Base-by-base conservation (phyloP, 2,888 invertebrate genomes). In the Zygaena filipendulae region DNA sequence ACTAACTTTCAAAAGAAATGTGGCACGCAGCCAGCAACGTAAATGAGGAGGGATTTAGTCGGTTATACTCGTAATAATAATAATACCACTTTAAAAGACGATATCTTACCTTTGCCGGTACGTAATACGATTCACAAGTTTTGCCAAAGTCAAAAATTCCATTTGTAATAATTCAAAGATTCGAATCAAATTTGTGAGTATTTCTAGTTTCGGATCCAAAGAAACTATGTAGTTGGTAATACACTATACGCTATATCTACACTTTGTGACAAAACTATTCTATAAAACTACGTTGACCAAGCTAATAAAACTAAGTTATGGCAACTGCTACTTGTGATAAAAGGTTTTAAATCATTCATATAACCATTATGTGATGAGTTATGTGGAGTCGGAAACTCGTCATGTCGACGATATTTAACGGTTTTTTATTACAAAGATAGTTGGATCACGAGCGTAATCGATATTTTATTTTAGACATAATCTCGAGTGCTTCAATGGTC, bases 361-460 rank as follows among this genome's bases (percentile, higher is more conserved):
- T n/a, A 59, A 67, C 77, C 72, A 77, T 75, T 77, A 75, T 75
- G 74, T 72, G 72, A 71, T 74, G 75, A 77, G 69, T 77, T 74
- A 75, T 71, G 57, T 49, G 59, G 46, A 63, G 56, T 63, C 62
- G 67, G 66, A 71, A 57, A 68, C 67, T 70, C 74, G 71, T 74
- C 72, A 77, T 64, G 60, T 57, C 46, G 52, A 45, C 58, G 55
- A 70, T 74, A 72, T 72, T 72, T 71, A 70, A 71, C 66, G 64
- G n/a, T n/a, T 68, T 72, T 74, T 74, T 75, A 77, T 74, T 62
- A 60, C 59, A 66, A 64, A 60, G n/a, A 66, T 72, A 68, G 71
- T 60, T 66, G 57, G 63, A 67, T 70, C 69, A 66, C 61, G 47
- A 52, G 52, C 54, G 57, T 64, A 62, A 60, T 62, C 54, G 59